Percentiles rank a stretch among this genome's conserved stretches.
These are phyloP conservation scores for Phycodurus eques DNA, from an alignment of 2,113 vertebrate genomes.

Conservation along the genomic window DNA sequence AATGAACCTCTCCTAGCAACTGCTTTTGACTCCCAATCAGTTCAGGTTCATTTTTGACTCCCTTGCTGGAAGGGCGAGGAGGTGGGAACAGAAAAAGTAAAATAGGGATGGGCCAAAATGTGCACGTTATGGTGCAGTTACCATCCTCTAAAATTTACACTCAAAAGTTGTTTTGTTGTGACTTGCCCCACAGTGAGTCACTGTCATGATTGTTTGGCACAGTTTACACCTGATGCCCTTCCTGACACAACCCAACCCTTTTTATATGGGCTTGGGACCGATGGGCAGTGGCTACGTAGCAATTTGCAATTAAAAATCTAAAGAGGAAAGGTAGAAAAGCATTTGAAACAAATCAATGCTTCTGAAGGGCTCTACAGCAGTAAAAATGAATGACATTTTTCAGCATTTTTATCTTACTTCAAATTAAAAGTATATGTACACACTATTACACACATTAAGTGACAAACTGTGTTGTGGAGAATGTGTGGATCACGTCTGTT, in stretches of 20 bases:
- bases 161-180: not conserved
- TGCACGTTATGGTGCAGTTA: constrained; percentile 14
- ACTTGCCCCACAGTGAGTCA: not conserved
- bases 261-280: not conserved
- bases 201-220: not conserved
- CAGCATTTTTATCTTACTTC: not conserved
- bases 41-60: constrained; percentile 68
- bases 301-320: not conserved
- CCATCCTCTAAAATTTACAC: constrained; percentile 6
- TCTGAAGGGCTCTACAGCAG: not conserved
- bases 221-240: too few relatives aligned
- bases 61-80: constrained; percentile 28
- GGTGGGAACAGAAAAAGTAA: constrained; percentile 30
- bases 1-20: constrained; percentile 68
- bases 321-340: constrained; percentile 5
- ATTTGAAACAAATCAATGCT: not conserved
- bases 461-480: constrained; percentile 34
- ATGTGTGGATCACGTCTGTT: constrained; percentile 54
- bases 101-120: constrained; percentile 41
- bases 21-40: constrained; percentile 72
- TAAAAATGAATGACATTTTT: not conserved
- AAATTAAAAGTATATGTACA: not conserved
- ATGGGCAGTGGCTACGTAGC: not conserved
- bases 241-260: too few relatives aligned
- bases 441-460: constrained; percentile 21